phyloP scores from a whole-genome alignment of 2,888 invertebrate species.

The Apotomis capreana region DNA sequence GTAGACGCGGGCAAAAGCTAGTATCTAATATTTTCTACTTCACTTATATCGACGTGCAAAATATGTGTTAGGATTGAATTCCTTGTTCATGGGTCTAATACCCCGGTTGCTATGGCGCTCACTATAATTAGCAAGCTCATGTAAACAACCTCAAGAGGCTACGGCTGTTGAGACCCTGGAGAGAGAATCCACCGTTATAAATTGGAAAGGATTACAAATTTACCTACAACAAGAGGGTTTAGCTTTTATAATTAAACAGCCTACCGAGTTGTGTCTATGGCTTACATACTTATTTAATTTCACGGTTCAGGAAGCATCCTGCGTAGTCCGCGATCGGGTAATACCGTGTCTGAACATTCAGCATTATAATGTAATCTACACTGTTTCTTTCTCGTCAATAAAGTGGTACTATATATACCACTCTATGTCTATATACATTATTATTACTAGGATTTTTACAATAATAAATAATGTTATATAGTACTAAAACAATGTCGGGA shows the following conservation, averaged over 20 bases:
- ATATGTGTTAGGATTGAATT: background rate
- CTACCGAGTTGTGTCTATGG: constrained; percentile 63
- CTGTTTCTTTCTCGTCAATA: too few relatives aligned
- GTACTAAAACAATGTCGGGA: too few relatives aligned
- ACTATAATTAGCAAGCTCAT: constrained; percentile 32
- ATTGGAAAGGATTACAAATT: constrained; percentile 49
- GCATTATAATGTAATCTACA: too few relatives aligned
- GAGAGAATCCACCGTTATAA: constrained; percentile 46
- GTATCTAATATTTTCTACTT: too few relatives aligned
- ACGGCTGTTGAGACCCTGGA: constrained; percentile 27
- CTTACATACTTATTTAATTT: constrained; percentile 69
- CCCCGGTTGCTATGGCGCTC: constrained; percentile 2
- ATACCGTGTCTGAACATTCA: background rate
- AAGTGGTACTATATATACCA: too few relatives aligned
- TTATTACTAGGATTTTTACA: too few relatives aligned
- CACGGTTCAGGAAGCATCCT: constrained; percentile 58
- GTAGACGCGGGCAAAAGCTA: too few relatives aligned
- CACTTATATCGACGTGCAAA: background rate
- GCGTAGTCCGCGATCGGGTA: constrained; percentile 47
- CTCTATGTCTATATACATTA: too few relatives aligned
- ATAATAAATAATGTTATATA: too few relatives aligned
- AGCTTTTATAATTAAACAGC: constrained; percentile 62
- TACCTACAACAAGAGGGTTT: constrained; percentile 42
- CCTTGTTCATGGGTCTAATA: background rate
- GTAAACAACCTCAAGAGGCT: constrained; percentile 36